Evolutionary conservation across 1,140 invertebrate genomes (phyloP).

Genomic region (Galleria mellonella): DNA sequence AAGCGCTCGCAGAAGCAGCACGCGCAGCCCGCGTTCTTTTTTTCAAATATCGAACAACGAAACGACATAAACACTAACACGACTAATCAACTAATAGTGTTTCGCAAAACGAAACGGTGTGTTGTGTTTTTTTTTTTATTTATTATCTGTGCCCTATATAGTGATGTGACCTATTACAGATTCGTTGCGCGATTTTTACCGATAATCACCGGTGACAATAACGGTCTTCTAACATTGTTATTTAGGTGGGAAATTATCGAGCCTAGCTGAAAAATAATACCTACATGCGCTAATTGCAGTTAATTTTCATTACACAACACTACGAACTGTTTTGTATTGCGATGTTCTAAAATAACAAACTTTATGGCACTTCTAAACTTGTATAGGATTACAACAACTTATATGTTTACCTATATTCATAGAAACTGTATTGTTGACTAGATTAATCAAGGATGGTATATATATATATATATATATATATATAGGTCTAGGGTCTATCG

Average conservation of each 20-base stretch:
- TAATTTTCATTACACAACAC: not conserved
- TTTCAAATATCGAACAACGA: slow-evolving; percentile 33
- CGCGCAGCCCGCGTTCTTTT: slow-evolving; percentile 29
- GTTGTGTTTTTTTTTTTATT: slow-evolving; percentile 19
- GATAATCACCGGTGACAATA: slow-evolving; percentile 39
- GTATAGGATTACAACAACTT: not conserved
- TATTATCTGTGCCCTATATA: slow-evolving; percentile 19
- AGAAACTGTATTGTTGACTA: too few relatives aligned
- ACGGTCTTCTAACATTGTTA: slow-evolving; percentile 29
- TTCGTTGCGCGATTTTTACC: slow-evolving; percentile 44
- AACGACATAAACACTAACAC: slow-evolving; percentile 29
- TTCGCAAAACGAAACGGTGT: slow-evolving; percentile 23
- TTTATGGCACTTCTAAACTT: too few relatives aligned
- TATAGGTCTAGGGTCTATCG: too few relatives aligned
- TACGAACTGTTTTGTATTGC: too few relatives aligned
- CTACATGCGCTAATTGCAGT: not conserved
- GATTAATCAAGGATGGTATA: too few relatives aligned
- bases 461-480: too few relatives aligned
- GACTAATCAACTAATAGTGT: slow-evolving; percentile 34
- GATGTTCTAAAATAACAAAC: too few relatives aligned
- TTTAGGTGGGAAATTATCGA: slow-evolving; percentile 21
- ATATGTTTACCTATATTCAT: too few relatives aligned
- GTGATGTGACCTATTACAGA: slow-evolving; percentile 37
- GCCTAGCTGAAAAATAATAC: not conserved
- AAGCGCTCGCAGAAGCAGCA: slow-evolving; percentile 40